Evolutionary conservation across 2,888 invertebrate species (phyloP).

Genomic region (Ormyrus thymus): DNA sequence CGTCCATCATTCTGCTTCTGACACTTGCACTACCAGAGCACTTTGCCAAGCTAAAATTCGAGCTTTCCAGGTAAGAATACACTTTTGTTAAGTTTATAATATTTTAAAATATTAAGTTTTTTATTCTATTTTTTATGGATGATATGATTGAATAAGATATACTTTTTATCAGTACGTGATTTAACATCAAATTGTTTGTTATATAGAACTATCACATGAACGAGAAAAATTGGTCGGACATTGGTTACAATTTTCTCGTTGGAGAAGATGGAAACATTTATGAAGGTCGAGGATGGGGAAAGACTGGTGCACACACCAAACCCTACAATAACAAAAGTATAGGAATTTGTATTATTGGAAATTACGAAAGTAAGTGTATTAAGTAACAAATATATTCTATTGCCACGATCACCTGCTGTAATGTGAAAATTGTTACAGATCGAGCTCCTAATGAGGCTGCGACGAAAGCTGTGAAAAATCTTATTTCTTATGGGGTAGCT

Average conservation of each 20-base stretch:
- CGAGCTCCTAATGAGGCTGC: slow-evolving; percentile 63
- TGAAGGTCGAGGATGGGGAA: slow-evolving; percentile 70
- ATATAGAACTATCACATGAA: slow-evolving; percentile 67
- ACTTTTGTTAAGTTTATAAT: no score
- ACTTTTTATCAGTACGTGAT: no score
- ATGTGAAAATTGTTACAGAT: slow-evolving; percentile 55
- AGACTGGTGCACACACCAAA: slow-evolving; percentile 65
- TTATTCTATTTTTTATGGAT: no score
- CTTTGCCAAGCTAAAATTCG: slow-evolving; percentile 72
- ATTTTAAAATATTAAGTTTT: no score
- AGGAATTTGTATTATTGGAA: slow-evolving; percentile 84
- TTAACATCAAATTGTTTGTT: neutral
- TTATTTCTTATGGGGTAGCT: slow-evolving; percentile 80
- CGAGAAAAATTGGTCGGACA: slow-evolving; percentile 64
- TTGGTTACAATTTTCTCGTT: slow-evolving; percentile 69
- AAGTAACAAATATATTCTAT: neutral
- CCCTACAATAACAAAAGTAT: slow-evolving; percentile 81
- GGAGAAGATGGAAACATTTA: slow-evolving; percentile 70
- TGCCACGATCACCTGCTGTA: neutral
- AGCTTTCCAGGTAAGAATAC: slow-evolving; percentile 69
- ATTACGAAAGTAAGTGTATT: slow-evolving; percentile 76
- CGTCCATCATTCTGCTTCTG: slow-evolving; percentile 74
- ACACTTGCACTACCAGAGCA: slow-evolving; percentile 68
- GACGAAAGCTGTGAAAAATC: slow-evolving; percentile 78
- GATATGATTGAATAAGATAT: no score